Evolutionary conservation across 2,113 vertebrate genomes (phyloP), one percentile per base, ranked within the genome.

Genomic region (Scatophagus argus): DNA sequence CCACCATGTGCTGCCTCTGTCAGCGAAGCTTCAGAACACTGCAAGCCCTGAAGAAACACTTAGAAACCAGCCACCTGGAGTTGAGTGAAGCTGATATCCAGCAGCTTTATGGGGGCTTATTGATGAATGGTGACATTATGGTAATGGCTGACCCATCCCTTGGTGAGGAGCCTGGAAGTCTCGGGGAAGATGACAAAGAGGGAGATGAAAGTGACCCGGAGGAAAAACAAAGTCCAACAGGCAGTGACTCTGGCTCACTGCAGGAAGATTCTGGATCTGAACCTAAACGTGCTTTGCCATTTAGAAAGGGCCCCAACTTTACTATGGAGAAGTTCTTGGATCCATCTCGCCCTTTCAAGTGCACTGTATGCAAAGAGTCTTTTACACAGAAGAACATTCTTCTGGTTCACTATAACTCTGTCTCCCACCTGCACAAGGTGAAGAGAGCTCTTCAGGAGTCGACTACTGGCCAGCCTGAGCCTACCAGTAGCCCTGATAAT

Each of bases 321-420:
- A 99, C 98, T 5, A 98, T 99, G 97, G 98, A 99, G 83, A 99
- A 99, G 83, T 99, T 99, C 74, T 92, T 99, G 67, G 98, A 99
- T 91, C 98, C 98, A 2, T 99, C 98, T 90, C 97, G 97, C 74
- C 98, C 98, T 23, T 99, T 99, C 86, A 99, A 99, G 91, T 99
- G 98, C 89, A 99, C 98, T 0, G 98, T 99, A 38, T 99, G 98
- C 93, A 99, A 99, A 94, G 98, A 99, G 87, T 99, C 98, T 75
- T 99, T 99, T 86, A 99, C 98, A 0, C 98, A 99, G 59, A 99
- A 99, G 93, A 99, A 99, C 81, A 99, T 99, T 87, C 95, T 99
- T 65, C 89, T 99, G 41, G 98, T 99, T 80, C 98, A 99, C 92
- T 99, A 99, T 92, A 99, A 99, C 84, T 99, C 98, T 0, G 98